phyloP scores from a whole-genome alignment of 2,797 vertebrate genomes.

The Tarsius wallacei region DNA sequence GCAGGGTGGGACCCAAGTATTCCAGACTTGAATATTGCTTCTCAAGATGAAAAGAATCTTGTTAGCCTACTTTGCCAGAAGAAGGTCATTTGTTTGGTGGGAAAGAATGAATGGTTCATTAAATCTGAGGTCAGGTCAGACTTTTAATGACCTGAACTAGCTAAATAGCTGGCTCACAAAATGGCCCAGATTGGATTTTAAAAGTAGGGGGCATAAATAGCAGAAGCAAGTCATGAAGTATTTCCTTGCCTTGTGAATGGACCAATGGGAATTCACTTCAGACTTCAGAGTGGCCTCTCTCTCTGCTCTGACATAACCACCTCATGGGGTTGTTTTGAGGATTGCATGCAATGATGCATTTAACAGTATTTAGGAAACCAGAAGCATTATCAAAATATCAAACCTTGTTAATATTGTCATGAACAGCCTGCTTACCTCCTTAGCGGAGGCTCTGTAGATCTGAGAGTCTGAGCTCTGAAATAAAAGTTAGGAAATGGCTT shows the following conservation, averaged over 20 bases:
- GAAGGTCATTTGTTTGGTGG: slow-evolving; percentile 16
- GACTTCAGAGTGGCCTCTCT: not conserved
- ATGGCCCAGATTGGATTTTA: not conserved
- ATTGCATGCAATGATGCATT: not conserved
- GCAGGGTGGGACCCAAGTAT: not conserved
- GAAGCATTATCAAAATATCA: not conserved
- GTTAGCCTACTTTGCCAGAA: not conserved
- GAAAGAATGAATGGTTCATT: not conserved
- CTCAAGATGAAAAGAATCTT: slow-evolving; percentile 25
- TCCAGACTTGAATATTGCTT: slow-evolving; percentile 14
- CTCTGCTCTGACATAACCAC: not conserved
- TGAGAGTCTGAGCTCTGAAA: not conserved
- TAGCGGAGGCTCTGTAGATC: not conserved
- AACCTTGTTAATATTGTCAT: not conserved
- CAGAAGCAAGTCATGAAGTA: not conserved
- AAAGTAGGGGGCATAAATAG: not conserved
- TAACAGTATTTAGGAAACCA: not conserved
- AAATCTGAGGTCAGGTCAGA: slow-evolving; percentile 3
- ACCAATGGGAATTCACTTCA: not conserved
- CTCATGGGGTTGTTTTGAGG: not conserved
- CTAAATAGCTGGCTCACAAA: slow-evolving; percentile 28
- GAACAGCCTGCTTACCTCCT: not conserved
- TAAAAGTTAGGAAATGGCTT: slow-evolving; percentile 28
- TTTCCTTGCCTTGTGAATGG: slow-evolving; percentile 43
- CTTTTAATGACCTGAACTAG: not conserved